Evolutionary conservation across 2,797 vertebrate genomes (phyloP).

Genomic region (Acrossocheilus wenchowensis): DNA sequence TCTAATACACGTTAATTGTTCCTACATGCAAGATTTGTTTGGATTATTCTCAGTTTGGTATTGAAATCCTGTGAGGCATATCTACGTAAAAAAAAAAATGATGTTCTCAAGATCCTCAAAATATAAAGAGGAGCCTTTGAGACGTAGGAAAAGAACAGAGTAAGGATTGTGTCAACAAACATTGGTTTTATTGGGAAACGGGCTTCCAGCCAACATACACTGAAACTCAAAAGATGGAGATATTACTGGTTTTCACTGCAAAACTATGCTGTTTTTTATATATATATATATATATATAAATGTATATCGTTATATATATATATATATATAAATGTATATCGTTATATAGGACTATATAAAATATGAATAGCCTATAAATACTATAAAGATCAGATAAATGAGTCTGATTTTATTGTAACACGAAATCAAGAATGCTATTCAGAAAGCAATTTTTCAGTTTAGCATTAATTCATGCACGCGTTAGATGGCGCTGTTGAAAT

Average conservation of each 20-base stretch:
- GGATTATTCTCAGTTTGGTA: not conserved
- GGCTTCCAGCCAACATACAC: not conserved
- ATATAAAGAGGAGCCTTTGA: not conserved
- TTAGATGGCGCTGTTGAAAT: not conserved
- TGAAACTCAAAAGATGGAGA: not conserved
- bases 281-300: not conserved
- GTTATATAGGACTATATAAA: not conserved
- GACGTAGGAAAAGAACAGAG: not conserved
- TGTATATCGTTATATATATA: not conserved
- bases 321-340: not conserved
- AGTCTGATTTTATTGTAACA: not conserved
- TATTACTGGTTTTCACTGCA: not conserved
- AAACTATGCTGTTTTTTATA: not conserved
- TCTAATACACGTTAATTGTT: not conserved
- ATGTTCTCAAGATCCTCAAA: not conserved
- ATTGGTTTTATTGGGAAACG: not conserved
- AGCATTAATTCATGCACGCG: not conserved
- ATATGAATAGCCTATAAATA: not conserved
- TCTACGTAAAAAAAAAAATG: not conserved
- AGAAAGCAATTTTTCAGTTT: not conserved
- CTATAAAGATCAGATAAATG: not conserved
- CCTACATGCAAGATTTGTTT: not conserved
- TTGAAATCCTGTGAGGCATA: not conserved
- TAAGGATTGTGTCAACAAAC: slow-evolving; percentile 8
- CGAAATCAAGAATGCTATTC: not conserved